phyloP scores from a whole-genome alignment of 1,140 invertebrate species.

The Gryllus bimaculatus region DNA sequence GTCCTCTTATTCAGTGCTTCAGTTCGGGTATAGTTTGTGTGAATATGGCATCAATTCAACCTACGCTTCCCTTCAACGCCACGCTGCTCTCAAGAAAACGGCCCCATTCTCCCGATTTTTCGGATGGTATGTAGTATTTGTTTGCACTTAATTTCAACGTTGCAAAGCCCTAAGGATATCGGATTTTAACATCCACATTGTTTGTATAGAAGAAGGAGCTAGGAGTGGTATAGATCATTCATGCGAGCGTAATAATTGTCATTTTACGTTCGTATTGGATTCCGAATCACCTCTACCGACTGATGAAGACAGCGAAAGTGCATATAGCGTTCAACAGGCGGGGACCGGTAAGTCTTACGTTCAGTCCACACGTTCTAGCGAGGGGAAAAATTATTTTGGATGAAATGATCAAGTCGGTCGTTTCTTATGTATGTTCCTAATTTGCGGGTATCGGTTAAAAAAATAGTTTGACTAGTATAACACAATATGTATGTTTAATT shows the following conservation, averaged over 20 bases:
- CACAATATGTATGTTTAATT: neutral
- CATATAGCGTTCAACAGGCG: neutral
- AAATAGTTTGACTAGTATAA: too few species aligned
- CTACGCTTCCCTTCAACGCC: neutral
- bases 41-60: too few species aligned
- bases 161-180: too few species aligned
- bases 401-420: too few species aligned
- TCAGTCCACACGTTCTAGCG: too few species aligned
- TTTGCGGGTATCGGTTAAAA: too few species aligned
- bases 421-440: too few species aligned
- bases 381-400: too few species aligned
- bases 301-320: neutral
- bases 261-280: neutral
- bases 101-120: neutral
- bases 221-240: neutral
- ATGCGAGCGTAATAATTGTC: neutral
- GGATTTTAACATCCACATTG: neutral
- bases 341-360: neutral
- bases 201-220: neutral
- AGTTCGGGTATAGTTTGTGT: too few species aligned
- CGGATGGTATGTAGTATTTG: neutral
- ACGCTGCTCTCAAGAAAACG: neutral
- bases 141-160: neutral
- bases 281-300: neutral
- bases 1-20: too few species aligned